Percentiles rank a stretch among this genome's conserved stretches.
phyloP scores from a whole-genome alignment of 2,888 invertebrate species.

The Neoitamus cyanurus region DNA sequence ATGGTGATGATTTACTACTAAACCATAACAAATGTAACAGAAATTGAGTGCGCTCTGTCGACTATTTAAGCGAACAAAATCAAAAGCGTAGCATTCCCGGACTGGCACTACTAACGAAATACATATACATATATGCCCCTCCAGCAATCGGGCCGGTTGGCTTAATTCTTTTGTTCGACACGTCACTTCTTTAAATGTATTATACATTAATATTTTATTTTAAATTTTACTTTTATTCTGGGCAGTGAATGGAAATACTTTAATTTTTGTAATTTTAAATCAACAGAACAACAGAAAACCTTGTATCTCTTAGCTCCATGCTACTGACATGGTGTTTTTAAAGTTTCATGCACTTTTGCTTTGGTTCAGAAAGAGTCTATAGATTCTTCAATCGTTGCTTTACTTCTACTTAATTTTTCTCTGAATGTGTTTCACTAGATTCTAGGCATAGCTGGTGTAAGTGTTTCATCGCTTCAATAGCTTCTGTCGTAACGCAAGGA shows the following conservation, averaged over 20 bases:
- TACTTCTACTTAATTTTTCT: background rate
- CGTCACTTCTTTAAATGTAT: conserved; percentile 21
- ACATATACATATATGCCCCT: background rate
- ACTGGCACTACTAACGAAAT: conserved; percentile 11
- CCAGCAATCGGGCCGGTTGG: background rate
- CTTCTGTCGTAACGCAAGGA: background rate
- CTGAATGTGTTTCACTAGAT: background rate
- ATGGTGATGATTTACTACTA: conserved; percentile 34
- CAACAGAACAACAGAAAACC: conserved; percentile 48
- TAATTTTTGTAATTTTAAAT: conserved; percentile 48
- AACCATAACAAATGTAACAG: background rate
- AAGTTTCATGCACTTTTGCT: conserved; percentile 36
- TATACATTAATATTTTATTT: conserved; percentile 19
- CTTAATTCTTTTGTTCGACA: background rate
- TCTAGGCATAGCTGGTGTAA: background rate
- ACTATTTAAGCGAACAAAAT: conserved; percentile 26
- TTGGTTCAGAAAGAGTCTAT: conserved; percentile 48
- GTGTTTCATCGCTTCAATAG: background rate
- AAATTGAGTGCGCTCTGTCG: conserved; percentile 10
- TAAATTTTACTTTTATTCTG: conserved; percentile 39
- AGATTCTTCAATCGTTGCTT: conserved; percentile 36
- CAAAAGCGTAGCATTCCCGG: conserved; percentile 21
- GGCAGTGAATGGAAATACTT: conserved; percentile 52
- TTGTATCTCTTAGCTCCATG: conserved; percentile 1
- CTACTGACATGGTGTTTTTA: conserved; percentile 22